Percentiles rank a stretch among this genome's conserved stretches.
These are phyloP conservation scores for Actinemys pallida DNA, from an alignment of 2,113 vertebrate species.

Conservation along the genomic window DNA sequence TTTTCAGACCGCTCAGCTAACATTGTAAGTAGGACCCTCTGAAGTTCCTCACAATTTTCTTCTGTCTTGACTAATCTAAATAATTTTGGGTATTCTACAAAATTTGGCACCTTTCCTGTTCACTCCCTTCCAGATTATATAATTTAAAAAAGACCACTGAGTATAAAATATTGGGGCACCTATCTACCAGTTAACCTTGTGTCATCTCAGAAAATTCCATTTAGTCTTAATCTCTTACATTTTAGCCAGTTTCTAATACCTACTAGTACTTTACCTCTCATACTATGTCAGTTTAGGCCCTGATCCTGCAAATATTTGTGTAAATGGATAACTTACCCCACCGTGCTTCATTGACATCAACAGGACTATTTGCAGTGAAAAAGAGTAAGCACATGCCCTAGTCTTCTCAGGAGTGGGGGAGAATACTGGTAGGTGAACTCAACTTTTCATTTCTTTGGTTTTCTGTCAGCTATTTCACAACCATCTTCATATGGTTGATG, in stretches of 20 bases:
- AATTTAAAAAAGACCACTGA: fast-evolving
- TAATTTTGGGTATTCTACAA: background rate
- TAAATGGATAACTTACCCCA: too few relatives aligned
- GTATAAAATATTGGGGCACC: background rate
- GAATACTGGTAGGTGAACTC: background rate
- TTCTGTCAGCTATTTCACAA: background rate
- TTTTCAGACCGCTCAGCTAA: background rate
- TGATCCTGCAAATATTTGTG: background rate
- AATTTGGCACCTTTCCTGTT: background rate
- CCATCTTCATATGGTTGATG: background rate
- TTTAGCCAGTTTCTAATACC: background rate
- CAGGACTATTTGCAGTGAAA: background rate
- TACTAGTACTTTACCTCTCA: background rate
- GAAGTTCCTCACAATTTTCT: background rate
- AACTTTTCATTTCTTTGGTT: background rate
- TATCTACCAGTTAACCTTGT: fast-evolving
- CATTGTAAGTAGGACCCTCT: background rate
- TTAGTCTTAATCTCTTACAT: fast-evolving
- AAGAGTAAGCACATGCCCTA: background rate
- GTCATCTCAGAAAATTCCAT: background rate
- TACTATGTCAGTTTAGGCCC: background rate
- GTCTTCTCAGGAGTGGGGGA: background rate
- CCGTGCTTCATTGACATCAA: background rate
- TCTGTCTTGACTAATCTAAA: background rate
- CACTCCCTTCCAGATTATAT: background rate